Evolutionary conservation across 2,113 vertebrate genomes (phyloP), one percentile per base, ranked within the genome.

Genomic region (Camelus bactrianus): DNA sequence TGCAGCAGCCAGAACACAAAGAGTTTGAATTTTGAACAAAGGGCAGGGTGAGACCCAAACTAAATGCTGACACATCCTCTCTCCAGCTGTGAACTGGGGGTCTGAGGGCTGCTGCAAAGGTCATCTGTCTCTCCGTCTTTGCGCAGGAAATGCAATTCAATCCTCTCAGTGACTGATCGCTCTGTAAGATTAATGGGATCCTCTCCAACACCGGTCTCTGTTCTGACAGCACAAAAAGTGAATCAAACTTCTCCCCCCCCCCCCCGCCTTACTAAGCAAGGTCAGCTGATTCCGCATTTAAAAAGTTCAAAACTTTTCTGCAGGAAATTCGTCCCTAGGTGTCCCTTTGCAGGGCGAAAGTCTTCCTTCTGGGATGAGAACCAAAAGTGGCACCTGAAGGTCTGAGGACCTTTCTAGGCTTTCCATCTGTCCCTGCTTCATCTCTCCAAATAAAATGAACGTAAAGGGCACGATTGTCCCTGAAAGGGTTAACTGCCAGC

Each of bases 121-220:
- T 98, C 97, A 95, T 93, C 85, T 8, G 86, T 94, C 91, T 91
- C 93, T 58, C 38, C 88, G 86, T 95, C 96, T 98, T 10, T 58
- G 92, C 91, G 94, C 97, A 97, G 97, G 97, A 98, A 98, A 97
- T 97, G 97, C 96, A 95, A 97, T 97, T 98, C 96, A 95, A 91
- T 95, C 97, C 77, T 93, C 93, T 62, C 65, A 32, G 96, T 96
- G 96, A 98, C 96, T 89, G 97, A 97, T 96, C n/a, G 94, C 86
- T 93, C 92, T 65, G 87, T 70, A 94, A 97, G 96, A 97, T 95
- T 93, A 95, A 97, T 95, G 94, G 93, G 82, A 94, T 62, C 9
- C 4, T 62, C 89, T 79, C 67, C 89, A 85, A 35, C 64, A 17
- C 22, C 22, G 81, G 93, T 89, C 85, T 94, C 88, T 85, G 95